Percentiles rank a stretch among this genome's conserved stretches.
Conservation (phyloP, 1,140 invertebrate species). For the Drosophila parvula region DNA sequence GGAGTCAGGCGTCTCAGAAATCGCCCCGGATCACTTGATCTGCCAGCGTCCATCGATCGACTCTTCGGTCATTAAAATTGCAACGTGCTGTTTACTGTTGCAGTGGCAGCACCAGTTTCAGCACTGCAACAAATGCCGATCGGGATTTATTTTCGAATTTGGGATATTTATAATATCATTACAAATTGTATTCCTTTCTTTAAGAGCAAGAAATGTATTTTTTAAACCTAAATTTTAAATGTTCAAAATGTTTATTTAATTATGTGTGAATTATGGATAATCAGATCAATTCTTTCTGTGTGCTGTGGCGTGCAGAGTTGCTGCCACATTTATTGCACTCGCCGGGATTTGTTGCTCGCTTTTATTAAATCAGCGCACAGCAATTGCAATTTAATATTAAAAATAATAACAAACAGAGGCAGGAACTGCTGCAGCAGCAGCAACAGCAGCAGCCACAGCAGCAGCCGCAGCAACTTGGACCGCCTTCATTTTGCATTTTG, state of each 20-base stretch:
- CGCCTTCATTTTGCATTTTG: conserved; percentile 59
- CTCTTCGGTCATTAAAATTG: conserved; percentile 80
- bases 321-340: conserved; percentile 76
- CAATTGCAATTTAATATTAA: conserved; percentile 84
- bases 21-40: conserved; percentile 60
- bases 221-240: background rate
- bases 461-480: conserved; percentile 44
- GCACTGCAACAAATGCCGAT: background rate
- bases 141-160: background rate
- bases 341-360: conserved; percentile 72
- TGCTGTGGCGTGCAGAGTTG: conserved; percentile 24
- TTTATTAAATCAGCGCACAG: conserved; percentile 81
- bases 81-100: conserved; percentile 80
- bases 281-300: background rate
- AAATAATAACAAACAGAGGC: conserved; percentile 80
- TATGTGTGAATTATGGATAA: background rate
- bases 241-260: fast-evolving
- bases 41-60: conserved; percentile 67
- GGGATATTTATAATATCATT: background rate
- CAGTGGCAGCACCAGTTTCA: conserved; percentile 19
- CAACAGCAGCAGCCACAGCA: conserved; percentile 9
- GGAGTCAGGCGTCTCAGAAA: conserved; percentile 35
- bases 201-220: background rate
- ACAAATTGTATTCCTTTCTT: too few species aligned
- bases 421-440: conserved; percentile 22